Evolutionary conservation across 2,888 invertebrate species (phyloP).

Genomic region (Neocrepidodera transversa): DNA sequence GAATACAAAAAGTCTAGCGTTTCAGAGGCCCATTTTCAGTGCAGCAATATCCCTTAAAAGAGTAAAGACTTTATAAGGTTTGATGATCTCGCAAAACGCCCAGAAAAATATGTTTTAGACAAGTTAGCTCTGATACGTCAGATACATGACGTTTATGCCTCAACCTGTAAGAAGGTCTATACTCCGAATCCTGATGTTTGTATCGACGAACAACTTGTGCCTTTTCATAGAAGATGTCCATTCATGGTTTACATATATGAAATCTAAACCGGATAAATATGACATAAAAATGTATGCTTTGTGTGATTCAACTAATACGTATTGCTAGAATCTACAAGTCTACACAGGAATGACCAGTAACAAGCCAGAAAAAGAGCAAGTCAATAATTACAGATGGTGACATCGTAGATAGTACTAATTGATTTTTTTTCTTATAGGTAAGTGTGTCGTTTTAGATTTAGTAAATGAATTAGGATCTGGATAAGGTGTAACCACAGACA

Average conservation of each 20-base stretch:
- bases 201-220: neutral
- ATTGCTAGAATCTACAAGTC: too few species aligned
- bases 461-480: too few species aligned
- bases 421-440: too few species aligned
- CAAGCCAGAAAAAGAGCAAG: too few species aligned
- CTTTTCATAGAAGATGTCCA: neutral
- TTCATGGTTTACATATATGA: neutral
- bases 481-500: too few species aligned
- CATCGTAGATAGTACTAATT: too few species aligned
- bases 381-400: too few species aligned
- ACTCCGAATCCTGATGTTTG: neutral
- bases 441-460: too few species aligned
- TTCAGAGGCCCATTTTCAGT: neutral
- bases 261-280: too few species aligned
- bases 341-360: too few species aligned
- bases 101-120: neutral
- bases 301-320: too few species aligned
- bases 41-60: conserved; percentile 4
- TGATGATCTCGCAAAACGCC: neutral
- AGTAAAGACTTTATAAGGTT: neutral
- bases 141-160: neutral
- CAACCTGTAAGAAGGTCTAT: neutral
- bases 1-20: neutral
- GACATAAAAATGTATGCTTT: too few species aligned
- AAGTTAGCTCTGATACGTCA: neutral